A percentile compares a stretch with the other conserved stretches of the same genome.
These are phyloP conservation scores for Morelia viridis DNA, from an alignment of 2,797 vertebrate species.

Conservation along the genomic window DNA sequence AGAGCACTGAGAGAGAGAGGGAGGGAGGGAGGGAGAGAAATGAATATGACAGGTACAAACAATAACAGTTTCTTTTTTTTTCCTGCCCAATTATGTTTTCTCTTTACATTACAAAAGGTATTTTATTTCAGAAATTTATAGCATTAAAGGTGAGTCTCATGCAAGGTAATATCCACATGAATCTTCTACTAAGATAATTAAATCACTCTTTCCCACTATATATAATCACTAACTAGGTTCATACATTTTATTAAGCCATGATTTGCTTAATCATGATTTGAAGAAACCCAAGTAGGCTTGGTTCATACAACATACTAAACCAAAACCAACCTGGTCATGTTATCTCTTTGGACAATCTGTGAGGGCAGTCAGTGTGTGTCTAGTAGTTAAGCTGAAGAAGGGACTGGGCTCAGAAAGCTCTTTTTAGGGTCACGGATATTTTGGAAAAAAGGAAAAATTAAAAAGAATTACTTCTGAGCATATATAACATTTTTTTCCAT, in stretches of 20 bases:
- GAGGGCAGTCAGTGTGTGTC: background rate
- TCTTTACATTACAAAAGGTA: background rate
- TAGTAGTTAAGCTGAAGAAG: background rate
- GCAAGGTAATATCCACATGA: constrained; percentile 1
- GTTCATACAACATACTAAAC: background rate
- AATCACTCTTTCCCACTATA: background rate
- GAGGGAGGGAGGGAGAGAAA: constrained; percentile 24
- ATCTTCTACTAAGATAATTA: constrained; percentile 19
- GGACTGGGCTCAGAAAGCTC: background rate
- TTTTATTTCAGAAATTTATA: background rate
- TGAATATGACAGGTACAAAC: constrained; percentile 34
- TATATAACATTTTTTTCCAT: background rate
- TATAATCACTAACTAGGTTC: background rate
- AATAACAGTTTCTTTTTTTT: constrained; percentile 25
- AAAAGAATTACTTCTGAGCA: background rate
- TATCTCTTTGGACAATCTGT: background rate
- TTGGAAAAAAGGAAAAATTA: background rate
- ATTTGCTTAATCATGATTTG: background rate
- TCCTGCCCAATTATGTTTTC: background rate
- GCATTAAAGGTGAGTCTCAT: constrained; percentile 22
- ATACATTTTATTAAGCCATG: background rate
- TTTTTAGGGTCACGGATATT: background rate
- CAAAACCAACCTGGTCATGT: background rate
- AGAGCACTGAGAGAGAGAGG: constrained; percentile 3
- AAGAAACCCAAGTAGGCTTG: background rate